These are phyloP conservation scores for Denticeps clupeoides DNA, from an alignment of 2,797 vertebrate genomes.

Conservation along the genomic window DNA sequence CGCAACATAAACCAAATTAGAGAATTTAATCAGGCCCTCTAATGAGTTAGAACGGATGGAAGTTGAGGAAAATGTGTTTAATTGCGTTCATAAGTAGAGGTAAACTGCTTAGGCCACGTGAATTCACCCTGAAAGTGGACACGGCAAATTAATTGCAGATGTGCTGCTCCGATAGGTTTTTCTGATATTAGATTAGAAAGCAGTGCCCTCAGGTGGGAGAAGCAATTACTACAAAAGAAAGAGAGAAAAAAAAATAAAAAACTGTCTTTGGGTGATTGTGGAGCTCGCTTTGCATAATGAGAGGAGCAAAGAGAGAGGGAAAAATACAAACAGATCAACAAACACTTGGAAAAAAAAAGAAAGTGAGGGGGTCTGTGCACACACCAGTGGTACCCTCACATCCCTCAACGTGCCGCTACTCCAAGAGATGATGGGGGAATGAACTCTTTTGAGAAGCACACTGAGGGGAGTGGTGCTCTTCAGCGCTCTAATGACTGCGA, in stretches of 20 bases:
- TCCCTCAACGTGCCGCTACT: too few species aligned
- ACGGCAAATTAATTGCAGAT: constrained; percentile 48
- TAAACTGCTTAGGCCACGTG: constrained; percentile 25
- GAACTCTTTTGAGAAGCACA: not conserved
- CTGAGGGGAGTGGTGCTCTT: too few species aligned
- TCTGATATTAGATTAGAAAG: constrained; percentile 63
- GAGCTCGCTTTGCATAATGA: constrained; percentile 37
- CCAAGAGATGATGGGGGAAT: too few species aligned
- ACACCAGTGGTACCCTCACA: too few species aligned
- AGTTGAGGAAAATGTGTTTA: not conserved
- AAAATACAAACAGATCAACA: not conserved
- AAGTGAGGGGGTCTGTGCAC: too few species aligned
- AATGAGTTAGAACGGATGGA: constrained; percentile 3
- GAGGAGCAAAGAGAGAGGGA: constrained; percentile 9
- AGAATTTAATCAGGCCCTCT: constrained; percentile 6
- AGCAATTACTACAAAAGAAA: constrained; percentile 62
- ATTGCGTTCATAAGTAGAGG: constrained; percentile 11
- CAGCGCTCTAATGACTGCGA: too few species aligned
- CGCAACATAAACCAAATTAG: constrained; percentile 1
- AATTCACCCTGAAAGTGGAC: constrained; percentile 26
- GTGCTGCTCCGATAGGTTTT: constrained; percentile 42
- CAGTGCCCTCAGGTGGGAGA: constrained; percentile 66
- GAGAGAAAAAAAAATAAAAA: too few species aligned
- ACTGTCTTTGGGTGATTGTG: constrained; percentile 39
- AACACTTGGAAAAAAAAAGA: not conserved